Evolutionary conservation across 1,140 invertebrate species (phyloP).

Genomic region (Battus philenor): DNA sequence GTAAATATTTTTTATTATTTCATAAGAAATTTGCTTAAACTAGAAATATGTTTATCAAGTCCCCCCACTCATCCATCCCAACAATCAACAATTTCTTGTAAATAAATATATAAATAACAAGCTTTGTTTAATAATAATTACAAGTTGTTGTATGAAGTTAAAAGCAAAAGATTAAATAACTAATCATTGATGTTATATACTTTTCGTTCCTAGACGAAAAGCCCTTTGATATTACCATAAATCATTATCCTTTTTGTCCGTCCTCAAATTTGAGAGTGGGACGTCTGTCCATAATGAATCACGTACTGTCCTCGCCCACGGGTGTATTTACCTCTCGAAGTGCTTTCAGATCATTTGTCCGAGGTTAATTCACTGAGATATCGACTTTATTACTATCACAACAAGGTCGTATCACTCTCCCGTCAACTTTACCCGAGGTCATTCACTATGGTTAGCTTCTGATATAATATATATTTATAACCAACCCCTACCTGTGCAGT

Average conservation of each 20-base stretch:
- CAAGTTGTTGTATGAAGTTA: too few species aligned
- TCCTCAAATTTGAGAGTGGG: slow-evolving; percentile 27
- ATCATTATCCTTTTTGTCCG: slow-evolving; percentile 24
- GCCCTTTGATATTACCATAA: slow-evolving; percentile 17
- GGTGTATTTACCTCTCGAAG: slow-evolving; percentile 46
- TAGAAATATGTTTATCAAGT: too few species aligned
- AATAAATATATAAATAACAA: too few species aligned
- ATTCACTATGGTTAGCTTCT: slow-evolving; percentile 32
- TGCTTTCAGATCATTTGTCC: slow-evolving; percentile 27
- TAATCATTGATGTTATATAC: too few species aligned
- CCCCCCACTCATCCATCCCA: too few species aligned
- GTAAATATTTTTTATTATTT: too few species aligned
- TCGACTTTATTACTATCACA: slow-evolving; percentile 23
- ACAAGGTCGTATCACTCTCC: too few species aligned
- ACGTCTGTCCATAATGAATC: slow-evolving; percentile 48
- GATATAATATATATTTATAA: slow-evolving; percentile 26
- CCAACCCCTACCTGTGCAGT: not conserved
- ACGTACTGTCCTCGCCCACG: slow-evolving; percentile 49
- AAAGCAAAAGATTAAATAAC: too few species aligned
- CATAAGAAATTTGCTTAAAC: too few species aligned
- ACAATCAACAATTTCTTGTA: too few species aligned
- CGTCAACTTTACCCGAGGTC: slow-evolving; percentile 34
- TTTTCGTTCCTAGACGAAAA: not conserved
- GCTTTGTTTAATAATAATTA: too few species aligned
- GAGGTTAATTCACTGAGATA: slow-evolving; percentile 19